These are phyloP conservation scores for Ophiodon elongatus DNA, from an alignment of 2,113 vertebrate species.

Conservation along the genomic window DNA sequence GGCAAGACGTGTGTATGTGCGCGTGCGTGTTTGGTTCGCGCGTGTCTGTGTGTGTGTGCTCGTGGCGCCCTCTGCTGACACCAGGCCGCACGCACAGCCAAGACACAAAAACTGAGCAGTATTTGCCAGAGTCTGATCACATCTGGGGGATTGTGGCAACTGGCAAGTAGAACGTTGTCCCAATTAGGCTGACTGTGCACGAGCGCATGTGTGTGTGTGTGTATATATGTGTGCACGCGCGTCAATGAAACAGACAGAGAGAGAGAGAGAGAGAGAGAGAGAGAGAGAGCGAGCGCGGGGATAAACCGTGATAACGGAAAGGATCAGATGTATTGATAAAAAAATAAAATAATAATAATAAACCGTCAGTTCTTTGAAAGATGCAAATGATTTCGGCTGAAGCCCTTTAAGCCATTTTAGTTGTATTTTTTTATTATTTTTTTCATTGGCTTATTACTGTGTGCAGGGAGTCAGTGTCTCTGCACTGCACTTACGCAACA, in stretches of 20 bases:
- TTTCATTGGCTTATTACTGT: conserved; percentile 29
- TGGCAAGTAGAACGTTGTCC: conserved; percentile 16
- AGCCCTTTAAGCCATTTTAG: conserved; percentile 11
- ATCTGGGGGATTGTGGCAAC: conserved; percentile 40
- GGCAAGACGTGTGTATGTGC: conserved; percentile 23
- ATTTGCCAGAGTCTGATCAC: conserved; percentile 28
- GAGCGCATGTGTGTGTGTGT: neutral
- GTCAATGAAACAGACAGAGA: neutral
- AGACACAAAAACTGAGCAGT: conserved; percentile 29
- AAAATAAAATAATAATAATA: conserved; percentile 9
- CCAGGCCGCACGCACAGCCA: neutral
- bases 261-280: neutral
- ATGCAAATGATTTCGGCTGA: neutral
- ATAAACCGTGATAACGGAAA: conserved; percentile 53
- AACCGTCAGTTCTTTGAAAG: conserved; percentile 33
- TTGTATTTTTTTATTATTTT: neutral
- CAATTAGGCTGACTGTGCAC: conserved; percentile 32
- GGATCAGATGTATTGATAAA: conserved; percentile 48
- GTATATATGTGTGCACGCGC: neutral
- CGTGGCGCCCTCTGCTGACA: conserved; percentile 58
- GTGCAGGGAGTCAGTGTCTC: conserved; percentile 7
- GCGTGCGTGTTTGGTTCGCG: neutral
- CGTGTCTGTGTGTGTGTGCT: neutral
- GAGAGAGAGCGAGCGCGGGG: neutral
- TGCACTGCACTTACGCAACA: conserved; percentile 77